Percentiles rank a stretch among this genome's conserved stretches.
phyloP scores from a whole-genome alignment of 2,888 invertebrate genomes.

The Phortica okadai region DNA sequence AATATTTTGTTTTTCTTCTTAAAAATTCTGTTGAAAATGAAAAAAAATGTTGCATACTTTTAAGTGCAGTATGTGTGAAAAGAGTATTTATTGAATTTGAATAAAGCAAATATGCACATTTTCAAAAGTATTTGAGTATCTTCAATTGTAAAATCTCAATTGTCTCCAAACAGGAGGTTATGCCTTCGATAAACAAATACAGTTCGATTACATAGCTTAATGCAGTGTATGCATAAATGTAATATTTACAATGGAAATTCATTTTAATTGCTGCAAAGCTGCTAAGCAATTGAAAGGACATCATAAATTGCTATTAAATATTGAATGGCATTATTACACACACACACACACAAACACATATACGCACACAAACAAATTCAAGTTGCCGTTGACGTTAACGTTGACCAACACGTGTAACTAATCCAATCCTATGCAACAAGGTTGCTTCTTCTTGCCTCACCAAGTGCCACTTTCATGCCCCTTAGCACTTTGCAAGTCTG shows the following conservation, averaged over 20 bases:
- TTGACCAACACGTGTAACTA: not conserved
- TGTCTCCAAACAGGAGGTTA: not conserved
- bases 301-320: constrained; percentile 69
- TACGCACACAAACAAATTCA: not conserved
- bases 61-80: not conserved
- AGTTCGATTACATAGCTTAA: constrained; percentile 8
- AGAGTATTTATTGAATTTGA: too few species aligned
- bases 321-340: constrained; percentile 49
- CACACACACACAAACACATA: too few species aligned
- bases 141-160: not conserved
- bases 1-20: not conserved
- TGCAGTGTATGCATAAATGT: constrained; percentile 59
- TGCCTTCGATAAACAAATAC: not conserved
- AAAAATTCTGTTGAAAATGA: not conserved
- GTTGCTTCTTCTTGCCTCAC: not conserved
- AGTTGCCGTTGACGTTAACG: not conserved
- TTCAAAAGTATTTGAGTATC: too few species aligned
- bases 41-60: not conserved
- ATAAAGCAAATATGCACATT: too few species aligned
- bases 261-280: constrained; percentile 67
- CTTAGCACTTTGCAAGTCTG: not conserved
- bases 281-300: constrained; percentile 42
- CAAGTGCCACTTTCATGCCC: not conserved
- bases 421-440: not conserved
- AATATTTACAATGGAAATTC: constrained; percentile 66